Percentiles rank a stretch among this genome's conserved stretches.
phyloP scores from a whole-genome alignment of 2,113 vertebrate genomes.

The Microcebus ravelobensis region DNA sequence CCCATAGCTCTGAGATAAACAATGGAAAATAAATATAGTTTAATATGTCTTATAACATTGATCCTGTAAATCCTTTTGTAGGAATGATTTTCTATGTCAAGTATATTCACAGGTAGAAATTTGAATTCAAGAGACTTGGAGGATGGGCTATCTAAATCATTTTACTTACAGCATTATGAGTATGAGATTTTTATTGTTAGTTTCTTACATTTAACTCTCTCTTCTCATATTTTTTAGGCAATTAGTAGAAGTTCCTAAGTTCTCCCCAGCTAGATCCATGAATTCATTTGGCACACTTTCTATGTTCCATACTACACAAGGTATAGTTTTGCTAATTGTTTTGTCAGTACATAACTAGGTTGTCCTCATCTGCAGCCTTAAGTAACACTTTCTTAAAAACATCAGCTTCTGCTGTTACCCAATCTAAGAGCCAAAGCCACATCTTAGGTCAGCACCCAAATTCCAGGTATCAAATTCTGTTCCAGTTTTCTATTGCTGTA shows the following conservation, averaged over 20 bases:
- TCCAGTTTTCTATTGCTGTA: not conserved
- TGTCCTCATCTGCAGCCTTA: not conserved
- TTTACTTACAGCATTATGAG: fast-evolving
- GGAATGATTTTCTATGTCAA: not conserved
- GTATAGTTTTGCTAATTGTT: not conserved
- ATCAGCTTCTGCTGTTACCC: no score
- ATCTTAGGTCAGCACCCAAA: not conserved
- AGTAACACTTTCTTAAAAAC: not conserved
- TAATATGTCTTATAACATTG: not conserved
- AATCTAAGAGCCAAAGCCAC: not conserved
- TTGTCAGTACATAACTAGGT: no score
- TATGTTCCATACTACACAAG: not conserved
- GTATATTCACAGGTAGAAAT: not conserved
- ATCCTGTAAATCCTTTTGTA: not conserved
- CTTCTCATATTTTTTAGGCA: not conserved
- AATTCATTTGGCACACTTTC: not conserved
- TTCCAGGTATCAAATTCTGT: not conserved
- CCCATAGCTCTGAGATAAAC: not conserved
- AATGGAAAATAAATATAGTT: not conserved
- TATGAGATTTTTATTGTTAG: not conserved
- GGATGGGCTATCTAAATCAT: no score
- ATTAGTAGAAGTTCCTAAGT: not conserved
- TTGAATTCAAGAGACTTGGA: not conserved
- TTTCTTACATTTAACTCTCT: not conserved
- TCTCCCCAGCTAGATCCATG: not conserved